phyloP scores from a whole-genome alignment of 2,797 vertebrate species.

The Geotria australis region DNA sequence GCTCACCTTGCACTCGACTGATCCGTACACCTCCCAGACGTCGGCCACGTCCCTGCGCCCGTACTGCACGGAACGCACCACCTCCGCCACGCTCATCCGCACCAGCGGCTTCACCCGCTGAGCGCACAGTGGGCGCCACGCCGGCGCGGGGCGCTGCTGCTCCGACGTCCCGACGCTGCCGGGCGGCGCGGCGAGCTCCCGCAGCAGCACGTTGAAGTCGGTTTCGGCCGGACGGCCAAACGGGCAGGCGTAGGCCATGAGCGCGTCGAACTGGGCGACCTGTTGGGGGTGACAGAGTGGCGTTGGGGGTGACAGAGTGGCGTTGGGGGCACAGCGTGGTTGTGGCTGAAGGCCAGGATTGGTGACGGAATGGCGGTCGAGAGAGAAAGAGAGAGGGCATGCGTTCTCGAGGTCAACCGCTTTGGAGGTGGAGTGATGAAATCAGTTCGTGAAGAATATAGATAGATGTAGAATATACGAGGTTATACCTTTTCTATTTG shows the following conservation, averaged over 20 bases:
- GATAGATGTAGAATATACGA: no score
- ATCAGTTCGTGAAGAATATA: no score
- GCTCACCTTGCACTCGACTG: conserved; percentile 64
- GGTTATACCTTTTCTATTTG: no score
- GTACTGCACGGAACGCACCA: conserved; percentile 64
- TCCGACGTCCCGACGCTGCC: neutral
- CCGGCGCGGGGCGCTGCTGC: conserved; percentile 11
- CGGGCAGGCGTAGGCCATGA: conserved; percentile 47
- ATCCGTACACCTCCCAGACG: conserved; percentile 57
- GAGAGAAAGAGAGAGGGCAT: no score
- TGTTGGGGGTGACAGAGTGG: conserved; percentile 14
- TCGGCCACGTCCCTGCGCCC: conserved; percentile 33
- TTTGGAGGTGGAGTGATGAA: no score
- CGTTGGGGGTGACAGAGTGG: no score
- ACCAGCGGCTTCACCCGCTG: conserved; percentile 49
- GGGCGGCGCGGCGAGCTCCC: conserved; percentile 5
- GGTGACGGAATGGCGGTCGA: no score
- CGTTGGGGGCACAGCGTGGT: no score
- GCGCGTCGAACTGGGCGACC: conserved; percentile 19
- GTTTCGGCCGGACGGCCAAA: conserved; percentile 46
- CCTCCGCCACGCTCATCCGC: conserved; percentile 36
- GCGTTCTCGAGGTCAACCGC: no score
- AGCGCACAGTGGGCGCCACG: conserved; percentile 32
- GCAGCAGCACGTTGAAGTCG: conserved; percentile 9
- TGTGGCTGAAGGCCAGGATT: no score